Evolutionary conservation across 2,888 invertebrate species (phyloP), one percentile per base, ranked within the genome.

Genomic region (Drosophila longiperda): DNA sequence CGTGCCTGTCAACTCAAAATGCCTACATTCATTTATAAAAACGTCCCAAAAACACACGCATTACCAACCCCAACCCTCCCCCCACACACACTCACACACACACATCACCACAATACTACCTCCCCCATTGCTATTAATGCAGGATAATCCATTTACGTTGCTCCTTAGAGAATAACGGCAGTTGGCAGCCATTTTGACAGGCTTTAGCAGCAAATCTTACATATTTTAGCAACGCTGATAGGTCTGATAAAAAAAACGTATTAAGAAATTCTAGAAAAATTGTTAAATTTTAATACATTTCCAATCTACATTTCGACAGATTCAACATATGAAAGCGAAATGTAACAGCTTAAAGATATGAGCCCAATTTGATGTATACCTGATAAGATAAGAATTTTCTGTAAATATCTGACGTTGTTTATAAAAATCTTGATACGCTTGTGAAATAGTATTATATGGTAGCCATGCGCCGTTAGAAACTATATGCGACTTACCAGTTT

Each of bases 401-500:
- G 49, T 49, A 67, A 67, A 69, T 58, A 58, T 15, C 8, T 23
- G 23, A 15, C 29, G 15, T 11, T 67, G 69, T 40, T 55, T 49
- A 23, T 42, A 52, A 42, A 11, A 8, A 23, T 8, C 20, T 4
- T 9, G 38, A 26, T 20, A 29, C 32, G 33, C 26, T 53, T 45
- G 23, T 32, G 12, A 12, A 23, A 26, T 4, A 11, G 20, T 32
- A n/a, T 20, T 34, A 17, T 12, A 45, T 38, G 7, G 11, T 12
- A 40, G 20, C n/a, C 34, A 34, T 29, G 38, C 20, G 26, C 12
- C 20, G 29, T 23, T 32, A 29, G 26, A 57, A 12, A 48, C 9
- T n/a, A 36, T 23, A 9, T 38, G 55, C 54, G 38, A 94, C 95
- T 94, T 92, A 97, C 97, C 97, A 78, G 97, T 97, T 93, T 97